Evolutionary conservation across 2,113 vertebrate species (phyloP), one percentile per base, ranked within the genome.

Genomic region (Mus pahari): DNA sequence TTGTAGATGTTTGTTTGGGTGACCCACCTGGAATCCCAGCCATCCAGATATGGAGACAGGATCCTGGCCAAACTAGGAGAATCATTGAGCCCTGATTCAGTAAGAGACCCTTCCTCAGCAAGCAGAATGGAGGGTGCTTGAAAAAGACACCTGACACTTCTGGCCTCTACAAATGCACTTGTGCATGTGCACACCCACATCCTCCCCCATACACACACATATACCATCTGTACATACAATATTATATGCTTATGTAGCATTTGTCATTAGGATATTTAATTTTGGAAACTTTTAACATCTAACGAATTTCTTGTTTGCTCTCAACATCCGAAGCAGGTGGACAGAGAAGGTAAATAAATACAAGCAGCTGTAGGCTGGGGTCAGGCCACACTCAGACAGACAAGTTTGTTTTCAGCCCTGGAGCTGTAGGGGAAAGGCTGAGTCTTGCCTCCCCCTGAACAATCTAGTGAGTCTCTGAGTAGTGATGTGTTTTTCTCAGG

Each of bases 361-460:
- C n/a, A 60, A 13, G n/a, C 17, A 75, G 73, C 36, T 74, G 60
- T 17, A 20, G 74, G 55, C 24, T 62, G 45, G 50, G n/a, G 45
- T 50, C 60, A 75, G 81, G 33, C 7, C 81, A 50, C 20, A 45
- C 73, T 74, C 73, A 89, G 24, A 17, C 36, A 71, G 45, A 81
- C 58, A 86, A 22, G 31, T 20, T 74, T 78, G 31, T 84, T 95
- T 93, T 79, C 31, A 86, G 62, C 31, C n/a, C 88, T 84, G 50
- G 86, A 70, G 50, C 42, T 55, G 0, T 66, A 62, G 20, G 73
- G 7, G 70, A 81, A 86, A 78, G 58, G 16, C 75, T 75, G 39
- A 42, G 55, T 42, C 74, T 90, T 36, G 26, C 53, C 53, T 66
- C 71, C 26, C 24, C 24, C n/a, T 77, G 39, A 74, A 87, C 28